Evolutionary conservation across 2,113 vertebrate species (phyloP).

Genomic region (Vombatus ursinus): DNA sequence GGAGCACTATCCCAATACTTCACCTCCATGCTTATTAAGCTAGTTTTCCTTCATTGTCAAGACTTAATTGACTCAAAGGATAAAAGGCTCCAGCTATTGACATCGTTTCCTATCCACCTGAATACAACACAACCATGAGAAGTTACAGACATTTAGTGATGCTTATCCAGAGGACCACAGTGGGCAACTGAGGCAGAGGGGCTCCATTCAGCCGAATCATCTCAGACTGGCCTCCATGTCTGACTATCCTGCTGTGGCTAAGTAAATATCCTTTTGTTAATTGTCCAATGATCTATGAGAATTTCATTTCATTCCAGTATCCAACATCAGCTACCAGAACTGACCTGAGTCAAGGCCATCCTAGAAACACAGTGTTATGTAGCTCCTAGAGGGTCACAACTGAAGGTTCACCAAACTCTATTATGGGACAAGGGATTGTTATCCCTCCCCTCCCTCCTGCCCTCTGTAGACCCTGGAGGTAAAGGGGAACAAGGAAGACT

Average conservation of each 20-base stretch:
- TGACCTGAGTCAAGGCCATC: background rate
- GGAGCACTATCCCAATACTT: background rate
- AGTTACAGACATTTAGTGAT: background rate
- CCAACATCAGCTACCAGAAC: background rate
- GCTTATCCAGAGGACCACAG: background rate
- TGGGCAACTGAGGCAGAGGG: background rate
- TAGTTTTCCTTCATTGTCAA: background rate
- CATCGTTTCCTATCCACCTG: background rate
- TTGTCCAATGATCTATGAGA: background rate
- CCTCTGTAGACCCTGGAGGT: background rate
- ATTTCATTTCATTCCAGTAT: background rate
- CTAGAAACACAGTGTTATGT: background rate
- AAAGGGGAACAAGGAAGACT: background rate
- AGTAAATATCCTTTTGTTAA: background rate
- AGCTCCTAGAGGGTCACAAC: background rate
- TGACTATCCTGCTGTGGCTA: background rate
- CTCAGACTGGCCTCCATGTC: background rate
- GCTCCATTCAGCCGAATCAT: background rate
- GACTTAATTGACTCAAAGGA: background rate
- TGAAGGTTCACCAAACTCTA: background rate
- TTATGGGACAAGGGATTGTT: background rate
- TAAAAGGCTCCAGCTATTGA: background rate
- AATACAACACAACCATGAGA: background rate
- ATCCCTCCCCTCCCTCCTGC: background rate
- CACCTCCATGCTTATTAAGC: background rate